phyloP scores from a whole-genome alignment of 2,113 vertebrate genomes.

The Motacilla tschutschensis region DNA sequence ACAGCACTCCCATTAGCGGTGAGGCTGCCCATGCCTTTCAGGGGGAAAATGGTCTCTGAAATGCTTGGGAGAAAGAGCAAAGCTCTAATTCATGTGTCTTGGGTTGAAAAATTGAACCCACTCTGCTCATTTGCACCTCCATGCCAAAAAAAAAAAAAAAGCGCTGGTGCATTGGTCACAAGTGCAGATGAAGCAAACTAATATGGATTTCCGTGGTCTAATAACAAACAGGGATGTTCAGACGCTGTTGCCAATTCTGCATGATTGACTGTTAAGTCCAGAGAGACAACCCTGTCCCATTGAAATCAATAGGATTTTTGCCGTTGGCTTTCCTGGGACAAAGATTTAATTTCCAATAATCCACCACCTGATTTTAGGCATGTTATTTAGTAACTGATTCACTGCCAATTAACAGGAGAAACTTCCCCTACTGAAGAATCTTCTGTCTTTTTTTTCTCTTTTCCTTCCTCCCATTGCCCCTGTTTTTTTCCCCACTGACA shows the following conservation, averaged over 20 bases:
- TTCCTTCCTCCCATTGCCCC: neutral
- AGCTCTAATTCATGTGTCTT: constrained; percentile 47
- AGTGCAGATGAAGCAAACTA: constrained; percentile 46
- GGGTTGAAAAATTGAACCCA: constrained; percentile 41
- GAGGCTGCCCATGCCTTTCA: constrained; percentile 33
- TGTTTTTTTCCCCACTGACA: neutral
- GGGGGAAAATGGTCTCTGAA: constrained; percentile 46
- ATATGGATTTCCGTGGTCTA: constrained; percentile 40
- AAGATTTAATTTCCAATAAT: constrained; percentile 56
- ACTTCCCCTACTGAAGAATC: constrained; percentile 1
- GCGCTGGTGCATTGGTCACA: neutral
- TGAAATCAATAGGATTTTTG: constrained; percentile 56
- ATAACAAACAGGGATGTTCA: constrained; percentile 29
- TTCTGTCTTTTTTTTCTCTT: neutral
- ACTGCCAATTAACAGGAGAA: constrained; percentile 13
- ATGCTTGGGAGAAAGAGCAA: constrained; percentile 36
- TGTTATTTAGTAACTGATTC: constrained; percentile 44
- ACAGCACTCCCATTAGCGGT: constrained; percentile 16
- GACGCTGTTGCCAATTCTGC: constrained; percentile 28
- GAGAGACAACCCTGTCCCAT: constrained; percentile 31
- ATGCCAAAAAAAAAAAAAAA: constrained; percentile 22
- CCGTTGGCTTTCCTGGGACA: constrained; percentile 51
- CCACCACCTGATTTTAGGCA: constrained; percentile 51
- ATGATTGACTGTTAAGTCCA: constrained; percentile 49
- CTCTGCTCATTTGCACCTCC: constrained; percentile 27